Evolutionary conservation across 2,113 vertebrate genomes (phyloP).

Genomic region (Camarhynchus parvulus): DNA sequence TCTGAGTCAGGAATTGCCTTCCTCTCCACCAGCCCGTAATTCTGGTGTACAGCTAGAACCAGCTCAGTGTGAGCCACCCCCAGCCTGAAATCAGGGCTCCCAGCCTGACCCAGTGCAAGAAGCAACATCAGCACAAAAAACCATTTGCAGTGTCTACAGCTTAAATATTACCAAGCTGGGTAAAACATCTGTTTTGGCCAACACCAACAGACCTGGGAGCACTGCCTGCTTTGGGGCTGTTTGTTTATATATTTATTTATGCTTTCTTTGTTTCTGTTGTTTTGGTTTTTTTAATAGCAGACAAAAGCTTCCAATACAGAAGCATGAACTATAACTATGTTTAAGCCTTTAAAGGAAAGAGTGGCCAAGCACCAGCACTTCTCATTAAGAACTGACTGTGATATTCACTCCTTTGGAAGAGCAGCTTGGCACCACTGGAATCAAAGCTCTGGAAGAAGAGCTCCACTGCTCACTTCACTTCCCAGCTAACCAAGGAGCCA

Average conservation of each 20-base stretch:
- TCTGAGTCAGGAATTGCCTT: background rate
- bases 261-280: background rate
- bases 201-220: background rate
- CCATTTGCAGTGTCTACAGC: background rate
- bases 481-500: background rate
- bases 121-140: background rate
- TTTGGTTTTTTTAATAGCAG: background rate
- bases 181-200: background rate
- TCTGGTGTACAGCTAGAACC: background rate
- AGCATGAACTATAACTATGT: background rate
- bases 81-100: background rate
- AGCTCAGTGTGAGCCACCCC: background rate
- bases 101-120: background rate
- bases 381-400: background rate
- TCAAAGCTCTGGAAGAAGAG: background rate
- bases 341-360: background rate
- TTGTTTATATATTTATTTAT: background rate
- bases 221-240: background rate
- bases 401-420: background rate
- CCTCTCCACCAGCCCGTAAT: accelerated
- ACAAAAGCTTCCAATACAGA: background rate
- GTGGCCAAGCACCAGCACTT: accelerated
- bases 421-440: background rate
- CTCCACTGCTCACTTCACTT: background rate
- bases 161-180: background rate